phyloP scores from a whole-genome alignment of 2,888 invertebrate species.

The Lamellibrachia satsuma region DNA sequence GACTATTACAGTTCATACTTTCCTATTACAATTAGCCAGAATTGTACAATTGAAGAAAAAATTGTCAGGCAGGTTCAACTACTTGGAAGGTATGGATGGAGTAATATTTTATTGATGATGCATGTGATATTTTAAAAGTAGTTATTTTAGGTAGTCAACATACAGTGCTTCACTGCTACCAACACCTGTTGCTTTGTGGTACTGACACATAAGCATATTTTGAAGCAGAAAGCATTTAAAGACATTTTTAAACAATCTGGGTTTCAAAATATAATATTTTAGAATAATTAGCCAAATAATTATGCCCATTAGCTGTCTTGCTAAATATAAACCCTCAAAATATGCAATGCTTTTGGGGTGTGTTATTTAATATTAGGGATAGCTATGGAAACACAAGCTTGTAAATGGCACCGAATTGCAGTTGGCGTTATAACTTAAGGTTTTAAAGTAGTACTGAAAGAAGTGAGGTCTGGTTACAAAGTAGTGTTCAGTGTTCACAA shows the following conservation, averaged over 20 bases:
- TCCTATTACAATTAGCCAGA: no score
- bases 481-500: background rate
- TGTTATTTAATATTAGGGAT: background rate
- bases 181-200: background rate
- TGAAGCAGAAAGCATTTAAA: background rate
- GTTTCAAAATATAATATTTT: background rate
- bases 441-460: background rate
- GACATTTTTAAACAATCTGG: background rate
- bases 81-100: background rate
- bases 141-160: background rate
- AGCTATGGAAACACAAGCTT: background rate
- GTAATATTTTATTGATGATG: background rate
- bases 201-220: background rate
- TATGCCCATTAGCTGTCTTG: background rate
- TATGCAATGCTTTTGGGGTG: no score
- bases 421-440: no score
- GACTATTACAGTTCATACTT: no score
- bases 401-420: no score
- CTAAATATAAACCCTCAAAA: background rate
- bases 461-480: background rate
- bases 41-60: no score
- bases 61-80: background rate
- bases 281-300: background rate
- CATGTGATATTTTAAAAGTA: background rate
- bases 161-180: background rate